Conservation (phyloP, 2,113 vertebrate genomes). For the Craseonycteris thonglongyai region DNA sequence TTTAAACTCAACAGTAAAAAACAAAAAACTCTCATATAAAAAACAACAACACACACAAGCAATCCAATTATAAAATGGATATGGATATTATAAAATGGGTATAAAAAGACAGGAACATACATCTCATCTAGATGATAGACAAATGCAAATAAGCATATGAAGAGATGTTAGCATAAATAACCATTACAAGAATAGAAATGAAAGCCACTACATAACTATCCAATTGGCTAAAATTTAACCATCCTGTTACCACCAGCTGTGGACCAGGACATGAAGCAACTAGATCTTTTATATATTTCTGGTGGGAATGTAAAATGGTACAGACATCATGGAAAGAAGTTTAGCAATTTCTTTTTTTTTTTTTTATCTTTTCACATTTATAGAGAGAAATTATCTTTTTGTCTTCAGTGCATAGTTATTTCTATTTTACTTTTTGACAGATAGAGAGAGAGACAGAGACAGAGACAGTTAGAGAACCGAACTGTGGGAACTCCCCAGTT, state of each 20-base stretch:
- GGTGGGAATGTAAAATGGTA: neutral
- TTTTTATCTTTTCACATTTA: no score
- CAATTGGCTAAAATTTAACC: neutral
- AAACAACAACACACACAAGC: neutral
- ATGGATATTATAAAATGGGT: neutral
- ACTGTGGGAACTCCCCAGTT: no score
- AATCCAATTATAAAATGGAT: neutral
- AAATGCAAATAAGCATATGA: neutral
- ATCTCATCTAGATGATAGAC: neutral
- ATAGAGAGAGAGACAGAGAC: no score
- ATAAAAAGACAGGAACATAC: neutral
- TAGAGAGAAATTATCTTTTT: no score
- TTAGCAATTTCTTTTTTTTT: no score
- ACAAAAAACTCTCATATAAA: neutral
- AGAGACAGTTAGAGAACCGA: no score
- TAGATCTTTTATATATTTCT: neutral
- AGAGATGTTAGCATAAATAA: neutral
- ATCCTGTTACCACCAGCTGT: neutral
- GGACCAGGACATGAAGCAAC: neutral
- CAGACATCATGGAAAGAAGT: neutral
- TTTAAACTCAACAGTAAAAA: constrained; percentile 5
- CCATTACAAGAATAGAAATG: neutral
- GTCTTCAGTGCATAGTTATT: no score
- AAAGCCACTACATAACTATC: neutral
- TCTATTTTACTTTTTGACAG: no score